Conservation (phyloP, 2,113 vertebrate genomes). For the Tor tambroides region DNA sequence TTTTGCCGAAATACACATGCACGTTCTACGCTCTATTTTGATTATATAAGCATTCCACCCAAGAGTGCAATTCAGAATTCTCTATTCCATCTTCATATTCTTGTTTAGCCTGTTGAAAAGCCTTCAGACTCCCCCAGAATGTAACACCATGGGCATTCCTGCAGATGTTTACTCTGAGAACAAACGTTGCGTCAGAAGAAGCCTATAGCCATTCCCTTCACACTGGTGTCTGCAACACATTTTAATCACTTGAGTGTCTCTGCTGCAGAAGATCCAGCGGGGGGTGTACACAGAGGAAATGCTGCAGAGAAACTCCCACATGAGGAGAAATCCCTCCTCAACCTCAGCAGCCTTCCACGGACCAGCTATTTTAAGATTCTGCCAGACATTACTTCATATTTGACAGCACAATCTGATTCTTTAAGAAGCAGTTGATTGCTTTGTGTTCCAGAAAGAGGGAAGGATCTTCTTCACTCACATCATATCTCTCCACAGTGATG, state of each 20-base stretch:
- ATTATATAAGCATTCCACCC: background rate
- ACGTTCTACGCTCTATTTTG: background rate
- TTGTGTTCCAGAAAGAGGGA: constrained; percentile 47
- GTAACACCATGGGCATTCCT: background rate
- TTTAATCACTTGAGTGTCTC: background rate
- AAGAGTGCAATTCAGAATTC: background rate
- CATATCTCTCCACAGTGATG: background rate
- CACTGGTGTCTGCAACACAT: constrained; percentile 48
- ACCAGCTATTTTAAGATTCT: constrained; percentile 54
- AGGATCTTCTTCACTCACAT: background rate
- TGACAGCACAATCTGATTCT: constrained; percentile 52
- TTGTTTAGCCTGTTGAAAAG: background rate
- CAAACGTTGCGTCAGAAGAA: constrained; percentile 54
- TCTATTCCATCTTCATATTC: background rate
- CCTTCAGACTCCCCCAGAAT: background rate
- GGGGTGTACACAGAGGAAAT: constrained; percentile 58
- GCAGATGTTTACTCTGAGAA: constrained; percentile 35
- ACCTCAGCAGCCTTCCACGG: constrained; percentile 50
- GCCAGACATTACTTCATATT: constrained; percentile 1
- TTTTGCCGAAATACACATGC: background rate
- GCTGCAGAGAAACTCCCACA: constrained; percentile 67
- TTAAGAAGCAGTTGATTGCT: constrained; percentile 60
- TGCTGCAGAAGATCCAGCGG: constrained; percentile 55
- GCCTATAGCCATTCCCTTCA: constrained; percentile 49
- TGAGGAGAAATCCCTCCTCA: constrained; percentile 35